These are phyloP conservation scores for Oreochromis spilurus DNA, from an alignment of 2,113 vertebrate species.

Conservation along the genomic window DNA sequence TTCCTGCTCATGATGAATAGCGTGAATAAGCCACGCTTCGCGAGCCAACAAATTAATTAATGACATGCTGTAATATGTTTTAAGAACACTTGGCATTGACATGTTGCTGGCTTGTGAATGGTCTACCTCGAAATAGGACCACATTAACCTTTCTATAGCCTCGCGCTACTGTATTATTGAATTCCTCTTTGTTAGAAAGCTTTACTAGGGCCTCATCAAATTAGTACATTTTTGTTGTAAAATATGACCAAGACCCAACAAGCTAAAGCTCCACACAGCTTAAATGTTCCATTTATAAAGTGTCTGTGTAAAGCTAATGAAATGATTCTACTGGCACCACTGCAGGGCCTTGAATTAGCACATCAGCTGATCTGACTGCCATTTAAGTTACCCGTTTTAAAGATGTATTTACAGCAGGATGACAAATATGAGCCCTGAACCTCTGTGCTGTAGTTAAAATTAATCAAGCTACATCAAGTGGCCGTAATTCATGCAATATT, in stretches of 20 bases:
- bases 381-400: neutral
- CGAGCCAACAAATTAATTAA: constrained; percentile 66
- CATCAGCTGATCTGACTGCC: constrained; percentile 11
- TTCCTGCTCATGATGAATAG: constrained; percentile 62
- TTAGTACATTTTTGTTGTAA: neutral
- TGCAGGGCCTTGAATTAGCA: constrained; percentile 12
- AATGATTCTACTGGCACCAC: constrained; percentile 1
- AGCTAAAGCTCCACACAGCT: neutral
- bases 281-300: constrained; percentile 14
- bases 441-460: neutral
- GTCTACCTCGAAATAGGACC: constrained; percentile 21
- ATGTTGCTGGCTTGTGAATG: constrained; percentile 36
- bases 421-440: neutral
- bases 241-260: neutral
- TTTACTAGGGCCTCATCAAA: constrained; percentile 5
- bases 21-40: constrained; percentile 46
- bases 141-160: constrained; percentile 20
- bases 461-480: neutral
- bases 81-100: constrained; percentile 57
- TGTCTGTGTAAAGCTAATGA: constrained; percentile 33
- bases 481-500: neutral
- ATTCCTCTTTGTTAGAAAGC: constrained; percentile 3
- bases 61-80: constrained; percentile 45
- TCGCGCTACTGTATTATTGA: neutral
- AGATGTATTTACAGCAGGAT: constrained; percentile 14